Evolutionary conservation across 2,113 vertebrate genomes (phyloP).

Genomic region (Rhynchomys soricoides): DNA sequence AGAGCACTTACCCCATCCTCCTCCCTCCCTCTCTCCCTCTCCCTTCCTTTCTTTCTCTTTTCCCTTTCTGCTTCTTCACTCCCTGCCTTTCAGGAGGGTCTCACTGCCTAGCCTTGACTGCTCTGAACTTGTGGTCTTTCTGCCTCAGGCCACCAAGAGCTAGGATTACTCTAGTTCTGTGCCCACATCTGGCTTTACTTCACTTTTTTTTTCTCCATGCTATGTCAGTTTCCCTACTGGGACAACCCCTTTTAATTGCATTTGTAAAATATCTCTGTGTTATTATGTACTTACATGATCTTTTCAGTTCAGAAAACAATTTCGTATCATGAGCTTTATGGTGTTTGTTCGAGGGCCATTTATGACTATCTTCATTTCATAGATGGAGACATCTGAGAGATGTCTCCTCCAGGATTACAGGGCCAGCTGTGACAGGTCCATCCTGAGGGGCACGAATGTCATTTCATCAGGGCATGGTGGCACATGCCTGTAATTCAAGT

Average conservation of each 20-base stretch:
- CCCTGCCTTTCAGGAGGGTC: background rate
- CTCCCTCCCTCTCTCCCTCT: background rate
- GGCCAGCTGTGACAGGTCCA: background rate
- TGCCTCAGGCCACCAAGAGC: no score
- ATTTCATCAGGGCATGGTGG: background rate
- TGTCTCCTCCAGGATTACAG: background rate
- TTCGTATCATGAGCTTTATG: background rate
- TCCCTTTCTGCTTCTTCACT: no score
- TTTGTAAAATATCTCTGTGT: background rate
- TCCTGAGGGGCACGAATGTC: background rate
- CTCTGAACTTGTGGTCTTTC: no score
- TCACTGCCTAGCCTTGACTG: background rate
- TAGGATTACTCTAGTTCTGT: background rate
- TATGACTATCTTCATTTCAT: conserved; percentile 13
- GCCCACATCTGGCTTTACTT: background rate
- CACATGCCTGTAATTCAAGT: background rate
- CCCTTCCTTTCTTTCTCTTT: background rate
- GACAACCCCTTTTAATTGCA: background rate
- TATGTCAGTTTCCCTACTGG: background rate
- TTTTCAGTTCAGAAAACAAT: background rate
- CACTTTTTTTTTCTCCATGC: background rate
- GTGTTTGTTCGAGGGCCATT: background rate
- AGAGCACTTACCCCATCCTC: background rate
- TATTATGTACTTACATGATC: background rate
- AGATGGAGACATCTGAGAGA: conserved; percentile 3